phyloP scores from a whole-genome alignment of 1,140 invertebrate species.

The Yoshiicerus persimilis region DNA sequence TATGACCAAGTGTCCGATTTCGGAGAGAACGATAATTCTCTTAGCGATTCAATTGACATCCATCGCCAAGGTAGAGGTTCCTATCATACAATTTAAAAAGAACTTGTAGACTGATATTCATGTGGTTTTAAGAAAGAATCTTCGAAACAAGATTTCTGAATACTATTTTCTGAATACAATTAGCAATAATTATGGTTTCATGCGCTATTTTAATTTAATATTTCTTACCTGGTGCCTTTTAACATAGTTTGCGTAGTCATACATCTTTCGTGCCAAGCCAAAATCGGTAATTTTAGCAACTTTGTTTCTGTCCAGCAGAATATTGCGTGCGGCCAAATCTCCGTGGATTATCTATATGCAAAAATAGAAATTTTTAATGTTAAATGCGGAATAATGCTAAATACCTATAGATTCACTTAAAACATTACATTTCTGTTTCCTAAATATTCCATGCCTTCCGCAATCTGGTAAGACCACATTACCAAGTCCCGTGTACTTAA shows the following conservation, averaged over 20 bases:
- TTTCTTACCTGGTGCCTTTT: constrained; percentile 7
- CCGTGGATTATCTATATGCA: constrained; percentile 25
- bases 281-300: constrained; percentile 11
- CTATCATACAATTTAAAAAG: neutral
- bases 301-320: neutral
- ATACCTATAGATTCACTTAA: neutral
- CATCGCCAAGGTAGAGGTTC: constrained; percentile 55
- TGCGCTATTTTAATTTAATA: no score
- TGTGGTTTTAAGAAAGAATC: no score
- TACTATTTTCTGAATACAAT: no score
- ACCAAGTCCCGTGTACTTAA: neutral
- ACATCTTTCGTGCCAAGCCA: neutral
- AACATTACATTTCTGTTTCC: neutral
- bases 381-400: neutral
- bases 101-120: no score
- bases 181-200: no score
- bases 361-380: no score
- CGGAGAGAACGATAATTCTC: constrained; percentile 54
- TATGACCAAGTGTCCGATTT: constrained; percentile 59
- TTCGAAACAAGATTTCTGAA: no score
- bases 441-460: constrained; percentile 20
- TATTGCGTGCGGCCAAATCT: neutral
- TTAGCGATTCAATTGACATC: constrained; percentile 58
- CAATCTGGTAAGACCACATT: neutral
- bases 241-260: constrained; percentile 27